Evolutionary conservation across 2,888 invertebrate genomes (phyloP).

Genomic region (Cremastinae sp.): DNA sequence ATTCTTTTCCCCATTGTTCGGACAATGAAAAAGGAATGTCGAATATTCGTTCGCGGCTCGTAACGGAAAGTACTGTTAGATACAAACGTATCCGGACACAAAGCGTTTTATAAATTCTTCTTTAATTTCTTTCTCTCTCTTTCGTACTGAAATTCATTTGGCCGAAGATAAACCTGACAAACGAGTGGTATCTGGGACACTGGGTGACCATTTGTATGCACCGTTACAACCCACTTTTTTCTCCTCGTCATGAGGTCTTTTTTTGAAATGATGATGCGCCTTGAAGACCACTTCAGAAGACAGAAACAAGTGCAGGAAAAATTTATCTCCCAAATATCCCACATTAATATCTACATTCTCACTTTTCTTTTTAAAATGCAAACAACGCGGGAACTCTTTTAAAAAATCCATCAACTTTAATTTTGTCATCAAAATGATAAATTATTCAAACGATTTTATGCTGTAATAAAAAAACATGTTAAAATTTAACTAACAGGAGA

Average conservation of each 20-base stretch:
- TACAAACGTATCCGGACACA: slow-evolving; percentile 10
- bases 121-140: slow-evolving; percentile 19
- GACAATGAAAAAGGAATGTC: not conserved
- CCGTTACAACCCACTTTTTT: slow-evolving; percentile 78
- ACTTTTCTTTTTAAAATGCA: too few species aligned
- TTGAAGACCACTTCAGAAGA: slow-evolving; percentile 3
- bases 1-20: too few species aligned
- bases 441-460: too few species aligned
- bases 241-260: slow-evolving; percentile 23
- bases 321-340: too few species aligned
- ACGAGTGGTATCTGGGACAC: slow-evolving; percentile 76
- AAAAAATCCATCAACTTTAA: too few species aligned
- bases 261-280: slow-evolving; percentile 17
- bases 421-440: not conserved
- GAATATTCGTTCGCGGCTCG: slow-evolving; percentile 6
- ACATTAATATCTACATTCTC: too few species aligned
- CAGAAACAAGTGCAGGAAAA: not conserved
- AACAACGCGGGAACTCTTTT: too few species aligned
- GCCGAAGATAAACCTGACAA: slow-evolving; percentile 26
- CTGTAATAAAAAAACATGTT: too few species aligned
- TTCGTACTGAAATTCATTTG: slow-evolving; percentile 29
- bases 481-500: too few species aligned
- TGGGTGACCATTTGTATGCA: slow-evolving; percentile 77
- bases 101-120: slow-evolving; percentile 44
- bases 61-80: slow-evolving; percentile 39